These are phyloP conservation scores for Linepithema humile DNA, from an alignment of 1,140 invertebrate species.

Conservation along the genomic window DNA sequence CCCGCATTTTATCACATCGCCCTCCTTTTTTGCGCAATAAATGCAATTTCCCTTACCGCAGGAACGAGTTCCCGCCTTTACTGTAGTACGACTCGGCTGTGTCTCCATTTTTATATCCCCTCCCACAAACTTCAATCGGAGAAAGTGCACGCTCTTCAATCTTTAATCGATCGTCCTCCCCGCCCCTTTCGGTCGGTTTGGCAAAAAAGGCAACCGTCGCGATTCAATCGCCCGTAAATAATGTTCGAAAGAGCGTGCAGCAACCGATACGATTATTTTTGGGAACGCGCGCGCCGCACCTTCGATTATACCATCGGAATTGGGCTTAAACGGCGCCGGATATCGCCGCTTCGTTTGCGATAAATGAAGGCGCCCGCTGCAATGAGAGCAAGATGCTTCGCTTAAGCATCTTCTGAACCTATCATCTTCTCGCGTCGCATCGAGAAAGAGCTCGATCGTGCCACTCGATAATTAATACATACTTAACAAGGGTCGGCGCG, in stretches of 20 bases:
- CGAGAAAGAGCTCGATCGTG: constrained; percentile 60
- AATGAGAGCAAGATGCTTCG: constrained; percentile 62
- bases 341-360: constrained; percentile 71
- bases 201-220: constrained; percentile 10
- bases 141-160: constrained; percentile 11
- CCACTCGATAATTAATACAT: constrained; percentile 77
- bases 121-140: not conserved
- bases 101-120: constrained; percentile 44
- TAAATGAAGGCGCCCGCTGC: constrained; percentile 74
- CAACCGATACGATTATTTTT: constrained; percentile 31
- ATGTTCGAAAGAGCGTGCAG: not conserved
- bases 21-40: constrained; percentile 48
- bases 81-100: constrained; percentile 29
- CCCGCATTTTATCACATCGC: constrained; percentile 55
- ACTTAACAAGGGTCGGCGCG: constrained; percentile 70
- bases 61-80: constrained; percentile 46
- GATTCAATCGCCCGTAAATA: constrained; percentile 25
- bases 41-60: not conserved
- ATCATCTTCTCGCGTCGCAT: constrained; percentile 75
- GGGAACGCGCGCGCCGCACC: not conserved
- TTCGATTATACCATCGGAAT: constrained; percentile 25
- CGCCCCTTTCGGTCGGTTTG: not conserved
- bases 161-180: not conserved
- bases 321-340: not conserved
- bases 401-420: constrained; percentile 62